phyloP scores from a whole-genome alignment of 2,888 invertebrate genomes.

The Bursaphelenchus okinawaensis region DNA sequence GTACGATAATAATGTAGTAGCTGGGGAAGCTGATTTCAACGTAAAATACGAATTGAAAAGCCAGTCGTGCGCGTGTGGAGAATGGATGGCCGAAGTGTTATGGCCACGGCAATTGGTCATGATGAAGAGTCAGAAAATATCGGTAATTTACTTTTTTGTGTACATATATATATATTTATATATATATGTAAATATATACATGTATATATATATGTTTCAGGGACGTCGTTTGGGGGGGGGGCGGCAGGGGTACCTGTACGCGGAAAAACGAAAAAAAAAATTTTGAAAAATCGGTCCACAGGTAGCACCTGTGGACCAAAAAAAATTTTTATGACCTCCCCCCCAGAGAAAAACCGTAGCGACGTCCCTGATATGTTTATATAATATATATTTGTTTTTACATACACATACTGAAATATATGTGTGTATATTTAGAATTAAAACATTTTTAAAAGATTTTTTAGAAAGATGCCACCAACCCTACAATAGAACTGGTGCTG shows the following conservation, averaged over 20 bases:
- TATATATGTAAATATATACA: no score
- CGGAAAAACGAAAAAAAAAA: no score
- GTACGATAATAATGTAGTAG: neutral
- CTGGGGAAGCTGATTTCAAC: neutral
- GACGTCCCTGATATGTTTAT: no score
- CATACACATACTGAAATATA: neutral
- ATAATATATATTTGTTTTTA: neutral
- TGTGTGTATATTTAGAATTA: no score
- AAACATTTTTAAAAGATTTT: neutral
- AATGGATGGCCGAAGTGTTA: slow-evolving; percentile 1
- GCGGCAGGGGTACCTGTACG: no score
- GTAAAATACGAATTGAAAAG: neutral
- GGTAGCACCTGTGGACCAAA: no score
- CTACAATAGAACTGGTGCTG: neutral
- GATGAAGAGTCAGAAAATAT: neutral
- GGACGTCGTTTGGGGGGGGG: no score
- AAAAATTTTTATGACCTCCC: no score
- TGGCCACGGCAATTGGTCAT: slow-evolving; percentile 7
- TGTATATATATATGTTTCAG: no score
- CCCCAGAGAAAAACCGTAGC: no score
- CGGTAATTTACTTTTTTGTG: neutral
- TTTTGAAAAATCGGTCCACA: no score
- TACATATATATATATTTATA: neutral
- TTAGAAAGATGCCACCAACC: neutral
- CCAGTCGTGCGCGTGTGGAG: slow-evolving; percentile 1